These are phyloP conservation scores for Morus bassanus DNA, from an alignment of 2,797 vertebrate species.

Conservation along the genomic window DNA sequence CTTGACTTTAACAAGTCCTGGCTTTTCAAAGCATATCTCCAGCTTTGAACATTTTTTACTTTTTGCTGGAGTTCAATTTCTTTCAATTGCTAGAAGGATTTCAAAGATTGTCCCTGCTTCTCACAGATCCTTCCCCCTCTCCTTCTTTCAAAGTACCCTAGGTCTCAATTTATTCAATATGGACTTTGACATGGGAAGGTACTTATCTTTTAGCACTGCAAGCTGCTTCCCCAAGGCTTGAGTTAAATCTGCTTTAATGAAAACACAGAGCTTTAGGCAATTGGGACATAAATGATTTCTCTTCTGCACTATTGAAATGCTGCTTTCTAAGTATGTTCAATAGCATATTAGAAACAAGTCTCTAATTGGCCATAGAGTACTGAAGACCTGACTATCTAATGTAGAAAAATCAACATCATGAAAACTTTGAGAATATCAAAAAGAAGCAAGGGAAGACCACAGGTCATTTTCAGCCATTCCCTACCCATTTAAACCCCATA, in stretches of 20 bases:
- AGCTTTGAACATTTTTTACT: background rate
- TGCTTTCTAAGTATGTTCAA: conserved; percentile 12
- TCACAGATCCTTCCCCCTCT: background rate
- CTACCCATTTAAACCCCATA: background rate
- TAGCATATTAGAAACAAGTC: conserved; percentile 33
- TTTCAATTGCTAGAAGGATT: background rate
- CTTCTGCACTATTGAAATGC: conserved; percentile 12
- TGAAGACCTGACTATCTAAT: conserved; percentile 2
- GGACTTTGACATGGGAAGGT: background rate
- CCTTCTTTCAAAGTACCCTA: background rate
- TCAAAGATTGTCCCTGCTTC: background rate
- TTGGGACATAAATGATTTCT: conserved; percentile 44
- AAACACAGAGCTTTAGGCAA: conserved; percentile 35
- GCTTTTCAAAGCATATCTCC: background rate
- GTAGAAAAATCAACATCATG: conserved; percentile 15
- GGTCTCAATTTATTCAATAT: background rate
- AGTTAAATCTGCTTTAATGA: conserved; percentile 48
- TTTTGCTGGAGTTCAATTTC: background rate
- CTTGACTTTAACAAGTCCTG: background rate
- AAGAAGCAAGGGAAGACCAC: conserved; percentile 37
- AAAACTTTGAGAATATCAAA: conserved; percentile 34
- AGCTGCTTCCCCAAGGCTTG: background rate
- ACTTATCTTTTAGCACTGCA: background rate
- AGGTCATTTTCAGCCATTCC: conserved; percentile 33
- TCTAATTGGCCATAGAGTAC: conserved; percentile 39